Evolutionary conservation across 2,113 vertebrate genomes (phyloP), one percentile per base, ranked within the genome.

Genomic region (Anguilla rostrata): DNA sequence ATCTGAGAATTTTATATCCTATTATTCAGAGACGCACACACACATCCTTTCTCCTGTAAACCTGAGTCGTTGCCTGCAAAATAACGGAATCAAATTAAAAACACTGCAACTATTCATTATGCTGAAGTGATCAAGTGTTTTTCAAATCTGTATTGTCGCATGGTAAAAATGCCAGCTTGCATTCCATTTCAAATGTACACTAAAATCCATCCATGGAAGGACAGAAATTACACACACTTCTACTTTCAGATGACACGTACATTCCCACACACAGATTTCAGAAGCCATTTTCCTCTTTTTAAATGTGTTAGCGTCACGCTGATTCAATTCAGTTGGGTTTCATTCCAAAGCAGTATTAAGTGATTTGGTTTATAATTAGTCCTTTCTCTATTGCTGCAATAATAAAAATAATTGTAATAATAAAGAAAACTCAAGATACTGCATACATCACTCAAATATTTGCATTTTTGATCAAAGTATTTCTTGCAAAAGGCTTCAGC

Each of bases 31-130:
- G 60, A 83, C 34, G 15, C 66, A 66, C 29, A 9, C 20, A 39
- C 49, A 83, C 83, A 60, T 5, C 16, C 60, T 83, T 40, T 16
- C 41, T 18, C 43, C 66, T 53, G 49, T 80, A 85, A 78, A 78
- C 84, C 84, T 39, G 75, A 85, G 71, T n/a, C 46, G 39, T 43
- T 56, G 75, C 14, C 34, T 78, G 71, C 20, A 49, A 78, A 49
- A 34, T 53, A 81, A 56, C 12, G 79, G 5, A 39, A 78, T 75
- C 16, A 63, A 75, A 57, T 66, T 60, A 56, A 83, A 57, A 57
- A 57, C 60, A 83, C 49, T 57, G 56, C n/a, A 43, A 57, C 34
- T 57, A 56, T 57, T 83, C 29, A 57, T 57, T 43, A 57, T 56
- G 53, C 15, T 83, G 3, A 83, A 60, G 57, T 60, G 57, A 18